Conservation (phyloP, 2,113 vertebrate species). For the Oryzias melastigma region DNA sequence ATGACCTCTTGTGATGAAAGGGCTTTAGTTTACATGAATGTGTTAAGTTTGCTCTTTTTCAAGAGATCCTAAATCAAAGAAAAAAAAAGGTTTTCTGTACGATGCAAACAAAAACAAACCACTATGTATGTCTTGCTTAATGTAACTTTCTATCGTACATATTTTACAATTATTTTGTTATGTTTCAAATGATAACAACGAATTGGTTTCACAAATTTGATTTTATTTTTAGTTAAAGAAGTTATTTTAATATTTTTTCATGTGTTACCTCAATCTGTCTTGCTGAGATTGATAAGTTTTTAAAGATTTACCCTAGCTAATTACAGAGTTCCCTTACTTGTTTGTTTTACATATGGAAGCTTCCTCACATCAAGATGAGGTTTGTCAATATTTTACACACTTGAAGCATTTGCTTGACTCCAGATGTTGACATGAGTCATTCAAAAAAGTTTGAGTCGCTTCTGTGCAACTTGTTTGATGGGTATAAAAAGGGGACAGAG, state of each 20-base stretch:
- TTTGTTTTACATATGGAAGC: constrained; percentile 22
- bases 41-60: constrained; percentile 45
- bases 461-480: too few species aligned
- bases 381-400: constrained; percentile 29
- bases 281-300: not conserved
- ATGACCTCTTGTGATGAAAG: constrained; percentile 59
- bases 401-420: constrained; percentile 42
- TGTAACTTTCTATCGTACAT: constrained; percentile 21
- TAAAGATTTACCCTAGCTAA: constrained; percentile 3
- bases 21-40: constrained; percentile 68
- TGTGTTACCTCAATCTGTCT: not conserved
- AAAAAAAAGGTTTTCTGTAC: constrained; percentile 37
- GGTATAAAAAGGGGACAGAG: too few species aligned
- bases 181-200: not conserved
- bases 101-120: constrained; percentile 33
- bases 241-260: constrained; percentile 10
- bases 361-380: constrained; percentile 18
- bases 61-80: constrained; percentile 33
- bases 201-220: constrained; percentile 2
- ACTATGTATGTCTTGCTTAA: constrained; percentile 29
- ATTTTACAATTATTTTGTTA: constrained; percentile 18
- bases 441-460: too few species aligned
- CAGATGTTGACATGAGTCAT: constrained; percentile 8
- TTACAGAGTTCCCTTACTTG: not conserved
- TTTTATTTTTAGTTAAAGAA: constrained; percentile 29